Evolutionary conservation across 2,113 vertebrate genomes (phyloP), one percentile per base, ranked within the genome.

Genomic region (Podarcis muralis): DNA sequence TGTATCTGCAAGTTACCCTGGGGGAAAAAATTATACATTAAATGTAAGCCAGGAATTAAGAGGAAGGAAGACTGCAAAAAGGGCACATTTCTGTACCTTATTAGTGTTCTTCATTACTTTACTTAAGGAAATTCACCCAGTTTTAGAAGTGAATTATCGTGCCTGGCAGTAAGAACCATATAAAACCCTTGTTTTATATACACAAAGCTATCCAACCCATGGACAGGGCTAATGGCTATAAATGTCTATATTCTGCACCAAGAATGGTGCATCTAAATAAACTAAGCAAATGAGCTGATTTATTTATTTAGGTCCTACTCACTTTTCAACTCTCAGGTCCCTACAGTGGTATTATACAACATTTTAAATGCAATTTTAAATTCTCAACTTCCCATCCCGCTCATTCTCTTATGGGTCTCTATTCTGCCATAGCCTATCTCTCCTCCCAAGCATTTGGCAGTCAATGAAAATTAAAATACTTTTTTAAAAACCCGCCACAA

Each of bases 1-100:
- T 99, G 99, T 77, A 99, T 99, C 97, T 99, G 99, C 57, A 99
- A 96, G 90, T 99, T 99, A 74, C 99, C 99, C 99, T 99, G 95
- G 35, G 96, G 93, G 90, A 94, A 3, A 84, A 35, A 62, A 20
- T 4, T 65, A 27, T n/a, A 82, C 59, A 87, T 87, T 91, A 48
- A 86, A 74, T 35, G 89, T 15, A 0, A 18, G 30, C 57, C 1
- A 15, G 35, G 48, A 30, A 83, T 37, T 53, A 15, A 13, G 35
- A 48, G 0, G 23, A 65, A 66, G 43, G 35, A 37, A 37, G 35
- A 22, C 37, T 72, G 27, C 65, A 68, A 6, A 32, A 62, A 30
- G 25, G 40, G 4, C 1, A 1, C 16, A 12, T 5, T 18, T 13
- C 80, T n/a, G 35, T 12, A 35, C 53, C 57, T 23, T 30, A 30